Base-by-base conservation (phyloP, 1,140 invertebrate genomes). In the Drosophila pseudoananassae region DNA sequence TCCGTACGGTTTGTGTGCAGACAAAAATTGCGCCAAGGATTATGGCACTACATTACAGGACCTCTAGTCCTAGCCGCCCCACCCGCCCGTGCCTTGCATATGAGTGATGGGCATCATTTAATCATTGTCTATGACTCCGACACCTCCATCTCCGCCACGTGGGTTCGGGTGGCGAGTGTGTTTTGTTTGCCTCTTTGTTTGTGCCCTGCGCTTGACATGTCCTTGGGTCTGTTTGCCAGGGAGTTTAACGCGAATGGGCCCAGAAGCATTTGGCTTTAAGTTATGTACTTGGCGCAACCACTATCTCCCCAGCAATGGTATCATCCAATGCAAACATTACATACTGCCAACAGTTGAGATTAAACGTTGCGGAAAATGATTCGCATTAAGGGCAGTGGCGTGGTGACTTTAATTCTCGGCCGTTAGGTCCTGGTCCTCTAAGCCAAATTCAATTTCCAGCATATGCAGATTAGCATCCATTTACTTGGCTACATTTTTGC, bases 21-120 rank as follows among this genome's bases (percentile, higher is more conserved):
- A 72, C 82, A 85, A 68, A 88, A 87, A 87, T 87, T 87, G 78
- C 82, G 83, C 82, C 82, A 78, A 78, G 83, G 82, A 87, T 87
- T 87, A 87, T 82, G 78, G 82, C 82, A 87, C 82, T 87, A 87
- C 83, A 87, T 87, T 87, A 87, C 65, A 88, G 76, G 61, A 81
- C 78, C 47, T 60, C 47, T 54, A 57, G 45, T 23, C 49, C 15
- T 36, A 27, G 15, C 5, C 9, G 20, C 25, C 15, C 3, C 12
- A 6, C 29, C 23, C 36, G 10, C 36, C 43, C 36, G 33, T 77
- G 78, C 46, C 75, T 68, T 80, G 83, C 82, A 87, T 88, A 87
- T 87, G 82, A 87, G 88, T 87, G 82, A 87, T 87, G 82, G 81
- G 83, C 82, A 76, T 76, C 83, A 88, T 87, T 87, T 88, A 87